Conservation (phyloP, 2,113 vertebrate species). For the Pandion haliaetus region DNA sequence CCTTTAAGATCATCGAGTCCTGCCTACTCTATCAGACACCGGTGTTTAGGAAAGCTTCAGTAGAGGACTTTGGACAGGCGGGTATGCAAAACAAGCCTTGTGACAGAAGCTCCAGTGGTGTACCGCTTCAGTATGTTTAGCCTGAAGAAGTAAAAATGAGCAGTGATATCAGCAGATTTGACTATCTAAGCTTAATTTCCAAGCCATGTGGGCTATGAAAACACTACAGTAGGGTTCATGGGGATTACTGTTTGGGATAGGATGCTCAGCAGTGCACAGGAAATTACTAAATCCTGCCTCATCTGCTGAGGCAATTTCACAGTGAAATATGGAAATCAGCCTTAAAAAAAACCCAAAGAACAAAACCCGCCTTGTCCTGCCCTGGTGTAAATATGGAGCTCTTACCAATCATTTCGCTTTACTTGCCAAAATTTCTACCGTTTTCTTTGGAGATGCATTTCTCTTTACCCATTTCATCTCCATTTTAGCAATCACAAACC, state of each 20-base stretch:
- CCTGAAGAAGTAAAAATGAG: not conserved
- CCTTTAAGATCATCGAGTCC: not conserved
- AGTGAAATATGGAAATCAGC: not conserved
- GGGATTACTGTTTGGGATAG: not conserved
- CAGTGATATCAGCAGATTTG: not conserved
- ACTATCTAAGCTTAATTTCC: not conserved
- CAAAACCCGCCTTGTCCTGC: not conserved
- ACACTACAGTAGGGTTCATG: rapidly evolving
- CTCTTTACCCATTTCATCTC: not conserved
- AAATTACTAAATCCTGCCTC: not conserved
- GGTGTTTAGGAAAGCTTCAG: not conserved
- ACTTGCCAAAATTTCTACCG: not conserved
- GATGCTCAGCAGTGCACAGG: not conserved
- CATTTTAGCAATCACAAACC: not conserved
- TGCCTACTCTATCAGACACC: not conserved
- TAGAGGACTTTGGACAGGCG: not conserved
- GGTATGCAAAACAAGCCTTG: not conserved
- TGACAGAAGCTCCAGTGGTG: not conserved
- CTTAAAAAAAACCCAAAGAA: not conserved
- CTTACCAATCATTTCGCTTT: not conserved
- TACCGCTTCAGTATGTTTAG: not conserved
- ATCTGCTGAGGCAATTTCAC: not conserved
- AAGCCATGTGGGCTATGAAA: not conserved
- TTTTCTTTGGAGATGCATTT: not conserved
- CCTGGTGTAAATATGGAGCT: not conserved